These are phyloP conservation scores for Colletes gigas DNA, from an alignment of 1,140 invertebrate genomes.

Conservation along the genomic window DNA sequence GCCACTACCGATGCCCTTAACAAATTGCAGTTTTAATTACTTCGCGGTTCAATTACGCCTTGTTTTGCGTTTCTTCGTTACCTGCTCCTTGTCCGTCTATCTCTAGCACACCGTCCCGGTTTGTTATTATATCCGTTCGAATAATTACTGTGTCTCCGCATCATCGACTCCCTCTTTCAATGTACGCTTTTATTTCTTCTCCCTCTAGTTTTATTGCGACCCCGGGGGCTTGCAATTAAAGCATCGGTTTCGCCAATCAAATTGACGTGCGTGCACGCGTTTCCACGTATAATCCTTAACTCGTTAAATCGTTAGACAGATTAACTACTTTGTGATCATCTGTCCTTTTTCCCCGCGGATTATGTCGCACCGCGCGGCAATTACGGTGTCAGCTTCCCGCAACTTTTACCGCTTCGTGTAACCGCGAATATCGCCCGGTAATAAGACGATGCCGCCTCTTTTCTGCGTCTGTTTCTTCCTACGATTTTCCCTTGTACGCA, in stretches of 20 bases:
- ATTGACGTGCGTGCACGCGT: slow-evolving; percentile 27
- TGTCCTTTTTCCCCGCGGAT: slow-evolving; percentile 26
- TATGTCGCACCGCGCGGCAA: slow-evolving; percentile 27
- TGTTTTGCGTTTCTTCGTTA: background rate
- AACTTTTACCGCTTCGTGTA: slow-evolving; percentile 36
- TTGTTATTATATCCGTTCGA: slow-evolving; percentile 33
- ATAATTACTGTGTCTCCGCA: slow-evolving; percentile 32
- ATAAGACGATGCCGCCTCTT: slow-evolving; percentile 1
- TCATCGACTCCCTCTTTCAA: slow-evolving; percentile 16
- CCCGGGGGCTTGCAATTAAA: slow-evolving; percentile 44
- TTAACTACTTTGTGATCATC: slow-evolving; percentile 49
- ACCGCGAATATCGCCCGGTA: slow-evolving; percentile 50
- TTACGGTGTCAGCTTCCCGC: slow-evolving; percentile 42
- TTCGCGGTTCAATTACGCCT: slow-evolving; percentile 2
- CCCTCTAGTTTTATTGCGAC: too few species aligned
- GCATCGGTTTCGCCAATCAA: slow-evolving; percentile 35
- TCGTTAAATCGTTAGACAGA: slow-evolving; percentile 40
- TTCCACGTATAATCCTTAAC: slow-evolving; percentile 22
- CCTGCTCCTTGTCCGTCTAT: background rate
- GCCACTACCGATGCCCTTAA: background rate
- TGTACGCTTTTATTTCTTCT: slow-evolving; percentile 10
- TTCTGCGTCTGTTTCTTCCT: background rate
- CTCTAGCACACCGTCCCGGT: background rate
- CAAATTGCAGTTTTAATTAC: slow-evolving; percentile 38
- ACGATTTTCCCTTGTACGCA: slow-evolving; percentile 28